Evolutionary conservation across 2,113 vertebrate species (phyloP).

Genomic region (Narcine bancroftii): DNA sequence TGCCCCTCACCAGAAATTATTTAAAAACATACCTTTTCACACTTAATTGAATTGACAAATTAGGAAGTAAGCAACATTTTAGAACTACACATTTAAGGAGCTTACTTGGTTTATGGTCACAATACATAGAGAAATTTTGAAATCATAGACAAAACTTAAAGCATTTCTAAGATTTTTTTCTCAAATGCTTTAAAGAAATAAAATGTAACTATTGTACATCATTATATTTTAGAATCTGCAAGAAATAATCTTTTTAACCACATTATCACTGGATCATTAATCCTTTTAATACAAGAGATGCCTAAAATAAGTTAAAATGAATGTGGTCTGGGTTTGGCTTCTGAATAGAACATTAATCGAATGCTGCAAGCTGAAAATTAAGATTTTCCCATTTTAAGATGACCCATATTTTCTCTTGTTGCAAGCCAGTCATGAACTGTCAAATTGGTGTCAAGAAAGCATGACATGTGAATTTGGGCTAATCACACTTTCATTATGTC

Average conservation of each 20-base stretch:
- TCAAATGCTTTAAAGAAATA: background rate
- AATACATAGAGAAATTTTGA: background rate
- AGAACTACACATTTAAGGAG: background rate
- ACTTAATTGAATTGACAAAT: background rate
- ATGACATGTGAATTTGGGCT: background rate
- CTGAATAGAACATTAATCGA: background rate
- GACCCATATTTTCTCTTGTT: background rate
- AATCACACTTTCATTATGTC: conserved; percentile 22
- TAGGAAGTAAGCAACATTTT: background rate
- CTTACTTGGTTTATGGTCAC: background rate
- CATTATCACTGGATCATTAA: conserved; percentile 23
- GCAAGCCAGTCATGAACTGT: background rate
- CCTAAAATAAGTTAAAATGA: conserved; percentile 31
- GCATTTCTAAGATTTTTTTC: background rate
- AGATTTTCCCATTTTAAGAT: background rate
- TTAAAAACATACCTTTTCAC: background rate
- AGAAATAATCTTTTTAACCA: background rate
- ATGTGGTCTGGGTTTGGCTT: background rate
- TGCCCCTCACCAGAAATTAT: background rate
- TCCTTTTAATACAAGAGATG: conserved; percentile 3
- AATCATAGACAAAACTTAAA: background rate
- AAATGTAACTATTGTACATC: background rate
- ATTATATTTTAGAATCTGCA: conserved; percentile 12
- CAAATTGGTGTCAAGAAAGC: conserved; percentile 1
- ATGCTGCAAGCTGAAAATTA: background rate